phyloP scores from a whole-genome alignment of 30 jellyfish, hydroid and myxozoan genomes.

The Calvadosia cruxmelitensis region DNA sequence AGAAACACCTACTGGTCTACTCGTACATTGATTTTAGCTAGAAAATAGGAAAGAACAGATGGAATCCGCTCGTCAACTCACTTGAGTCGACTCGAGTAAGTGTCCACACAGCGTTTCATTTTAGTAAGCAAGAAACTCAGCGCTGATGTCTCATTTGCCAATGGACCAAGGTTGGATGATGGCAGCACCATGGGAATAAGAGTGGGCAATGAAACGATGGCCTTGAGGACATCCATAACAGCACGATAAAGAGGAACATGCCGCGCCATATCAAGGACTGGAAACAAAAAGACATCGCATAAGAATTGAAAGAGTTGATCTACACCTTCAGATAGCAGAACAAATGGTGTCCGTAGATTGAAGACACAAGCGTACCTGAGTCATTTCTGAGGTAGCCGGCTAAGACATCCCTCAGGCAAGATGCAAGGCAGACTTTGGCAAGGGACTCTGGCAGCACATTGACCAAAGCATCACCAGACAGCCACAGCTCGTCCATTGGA shows the following conservation, averaged over 20 bases:
- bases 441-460: constrained; percentile 29
- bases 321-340: background rate
- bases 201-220: constrained; percentile 30
- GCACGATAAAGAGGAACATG: constrained; percentile 78
- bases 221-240: constrained; percentile 44
- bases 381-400: constrained; percentile 76
- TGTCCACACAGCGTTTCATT: constrained; percentile 73
- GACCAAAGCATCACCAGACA: background rate
- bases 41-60: too few species aligned
- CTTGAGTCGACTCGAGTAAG: constrained; percentile 69
- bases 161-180: constrained; percentile 1
- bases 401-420: constrained; percentile 37
- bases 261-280: constrained; percentile 96
- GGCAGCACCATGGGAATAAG: constrained; percentile 42
- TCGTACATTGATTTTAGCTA: too few species aligned
- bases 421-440: constrained; percentile 11
- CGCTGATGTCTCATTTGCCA: constrained; percentile 11
- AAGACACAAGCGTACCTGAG: constrained; percentile 42
- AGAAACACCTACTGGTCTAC: too few species aligned
- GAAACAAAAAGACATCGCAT: background rate
- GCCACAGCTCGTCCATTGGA: constrained; percentile 13
- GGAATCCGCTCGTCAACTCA: constrained; percentile 14
- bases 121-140: constrained; percentile 33
- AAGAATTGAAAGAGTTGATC: background rate
- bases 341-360: background rate